A percentile compares a stretch with the other conserved stretches of the same genome.
phyloP scores from a whole-genome alignment of 2,113 vertebrate species.

The Archilochus colubris region DNA sequence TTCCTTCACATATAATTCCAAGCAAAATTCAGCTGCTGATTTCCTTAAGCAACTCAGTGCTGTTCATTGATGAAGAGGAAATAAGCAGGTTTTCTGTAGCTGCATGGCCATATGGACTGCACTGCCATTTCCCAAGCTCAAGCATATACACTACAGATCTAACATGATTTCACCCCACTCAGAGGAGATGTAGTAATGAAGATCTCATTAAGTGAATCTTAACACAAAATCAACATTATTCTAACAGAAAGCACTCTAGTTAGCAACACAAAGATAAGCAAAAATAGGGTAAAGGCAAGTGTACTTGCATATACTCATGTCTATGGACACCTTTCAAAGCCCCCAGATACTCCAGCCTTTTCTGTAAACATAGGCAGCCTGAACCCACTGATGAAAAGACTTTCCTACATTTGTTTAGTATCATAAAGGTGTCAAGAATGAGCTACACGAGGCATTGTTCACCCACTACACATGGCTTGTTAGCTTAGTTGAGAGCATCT shows the following conservation, averaged over 20 bases:
- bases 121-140: neutral
- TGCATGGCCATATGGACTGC: neutral
- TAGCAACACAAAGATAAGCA: neutral
- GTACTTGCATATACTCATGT: neutral
- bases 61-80: neutral
- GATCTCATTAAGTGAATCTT: neutral
- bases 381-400: neutral
- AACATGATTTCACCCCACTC: neutral
- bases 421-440: neutral
- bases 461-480: neutral
- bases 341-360: neutral
- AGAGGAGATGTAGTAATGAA: neutral
- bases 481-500: slow-evolving; percentile 3
- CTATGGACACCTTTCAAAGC: neutral
- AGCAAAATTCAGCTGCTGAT: slow-evolving; percentile 12
- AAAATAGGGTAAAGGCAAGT: neutral
- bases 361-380: neutral
- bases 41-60: neutral
- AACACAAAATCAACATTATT: neutral
- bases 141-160: neutral
- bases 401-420: slow-evolving; percentile 5
- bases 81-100: neutral
- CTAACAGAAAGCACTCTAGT: neutral
- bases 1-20: slow-evolving; percentile 58
- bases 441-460: neutral